These are phyloP conservation scores for Ericerus pela DNA, from an alignment of 1,140 invertebrate genomes.

Conservation along the genomic window DNA sequence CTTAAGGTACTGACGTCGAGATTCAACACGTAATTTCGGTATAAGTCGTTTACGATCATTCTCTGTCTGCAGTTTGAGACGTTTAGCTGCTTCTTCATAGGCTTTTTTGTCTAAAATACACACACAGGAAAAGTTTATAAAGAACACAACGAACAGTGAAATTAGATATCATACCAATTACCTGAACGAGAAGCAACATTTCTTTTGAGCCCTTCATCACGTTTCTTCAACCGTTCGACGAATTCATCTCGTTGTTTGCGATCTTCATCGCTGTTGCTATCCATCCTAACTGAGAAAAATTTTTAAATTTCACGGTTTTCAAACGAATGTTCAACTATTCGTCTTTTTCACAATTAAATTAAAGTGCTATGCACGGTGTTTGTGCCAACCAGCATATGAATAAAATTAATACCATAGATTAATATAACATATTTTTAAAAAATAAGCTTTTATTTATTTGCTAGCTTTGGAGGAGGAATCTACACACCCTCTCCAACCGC, in stretches of 20 bases:
- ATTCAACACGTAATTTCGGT: constrained; percentile 76
- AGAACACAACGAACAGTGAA: no score
- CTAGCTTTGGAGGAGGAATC: no score
- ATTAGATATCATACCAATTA: constrained; percentile 18
- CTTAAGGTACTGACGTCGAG: constrained; percentile 81
- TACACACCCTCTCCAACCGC: no score
- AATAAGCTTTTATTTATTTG: no score
- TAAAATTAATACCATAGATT: no score
- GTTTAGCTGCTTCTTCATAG: constrained; percentile 81
- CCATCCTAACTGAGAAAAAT: no score
- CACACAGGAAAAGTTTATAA: background rate
- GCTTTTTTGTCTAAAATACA: constrained; percentile 45
- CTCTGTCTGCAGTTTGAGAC: constrained; percentile 72
- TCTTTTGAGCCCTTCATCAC: constrained; percentile 77
- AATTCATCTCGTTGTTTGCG: constrained; percentile 78
- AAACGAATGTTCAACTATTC: no score
- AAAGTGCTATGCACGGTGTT: no score
- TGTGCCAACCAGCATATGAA: no score
- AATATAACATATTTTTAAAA: no score
- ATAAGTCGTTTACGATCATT: constrained; percentile 65
- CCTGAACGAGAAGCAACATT: constrained; percentile 51
- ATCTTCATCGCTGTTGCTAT: constrained; percentile 26
- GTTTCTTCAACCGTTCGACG: constrained; percentile 67
- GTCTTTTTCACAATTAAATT: no score
- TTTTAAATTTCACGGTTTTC: no score